These are phyloP conservation scores for Leucoraja erinaceus DNA, from an alignment of 2,113 vertebrate species.

Conservation along the genomic window DNA sequence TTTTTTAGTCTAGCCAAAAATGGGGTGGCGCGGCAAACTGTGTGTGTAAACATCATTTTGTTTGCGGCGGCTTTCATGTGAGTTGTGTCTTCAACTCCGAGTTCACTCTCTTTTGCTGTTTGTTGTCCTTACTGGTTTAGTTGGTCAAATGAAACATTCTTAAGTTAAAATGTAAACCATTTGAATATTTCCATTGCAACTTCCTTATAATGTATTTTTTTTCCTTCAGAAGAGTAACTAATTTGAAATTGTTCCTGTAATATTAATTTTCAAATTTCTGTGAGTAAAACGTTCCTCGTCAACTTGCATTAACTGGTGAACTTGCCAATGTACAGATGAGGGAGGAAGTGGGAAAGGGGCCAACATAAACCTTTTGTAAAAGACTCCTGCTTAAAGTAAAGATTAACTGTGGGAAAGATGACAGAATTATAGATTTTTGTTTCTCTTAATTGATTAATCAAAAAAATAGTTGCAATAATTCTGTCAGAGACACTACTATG, in stretches of 20 bases:
- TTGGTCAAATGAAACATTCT: too few relatives aligned
- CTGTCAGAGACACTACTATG: not conserved
- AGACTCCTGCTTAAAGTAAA: not conserved
- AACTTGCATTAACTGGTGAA: constrained; percentile 14
- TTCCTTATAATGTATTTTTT: not conserved
- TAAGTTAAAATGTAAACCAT: not conserved
- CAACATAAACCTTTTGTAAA: not conserved
- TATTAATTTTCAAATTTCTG: not conserved
- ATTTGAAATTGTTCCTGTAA: not conserved
- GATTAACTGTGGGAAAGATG: not conserved
- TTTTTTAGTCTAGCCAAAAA: too few relatives aligned
- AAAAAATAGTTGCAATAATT: not conserved
- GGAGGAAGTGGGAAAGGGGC: not conserved
- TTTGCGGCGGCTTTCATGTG: too few relatives aligned
- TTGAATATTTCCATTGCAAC: not conserved
- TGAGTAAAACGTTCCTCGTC: too few relatives aligned
- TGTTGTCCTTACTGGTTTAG: too few relatives aligned
- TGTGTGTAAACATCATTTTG: too few relatives aligned
- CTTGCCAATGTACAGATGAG: not conserved
- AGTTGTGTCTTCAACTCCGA: too few relatives aligned
- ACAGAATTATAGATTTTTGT: not conserved
- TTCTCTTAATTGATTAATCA: not conserved
- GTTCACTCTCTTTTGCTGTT: too few relatives aligned
- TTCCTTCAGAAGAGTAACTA: too few relatives aligned
- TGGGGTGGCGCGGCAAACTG: too few relatives aligned